Evolutionary conservation across 2,113 vertebrate species (phyloP), one percentile per base, ranked within the genome.

Genomic region (Lonchura striata): DNA sequence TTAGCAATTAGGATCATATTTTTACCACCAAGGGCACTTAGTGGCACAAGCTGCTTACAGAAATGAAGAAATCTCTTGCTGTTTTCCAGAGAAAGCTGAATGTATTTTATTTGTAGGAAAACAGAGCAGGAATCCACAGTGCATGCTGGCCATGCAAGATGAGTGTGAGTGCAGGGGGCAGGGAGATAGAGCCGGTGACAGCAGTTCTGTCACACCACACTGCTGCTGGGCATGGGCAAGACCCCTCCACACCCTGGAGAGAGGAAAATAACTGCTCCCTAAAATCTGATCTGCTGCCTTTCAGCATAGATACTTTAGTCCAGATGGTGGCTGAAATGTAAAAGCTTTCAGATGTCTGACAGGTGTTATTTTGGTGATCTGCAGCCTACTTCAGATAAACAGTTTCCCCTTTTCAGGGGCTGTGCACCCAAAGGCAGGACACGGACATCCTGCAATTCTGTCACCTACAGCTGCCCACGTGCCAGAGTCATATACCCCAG

Each of bases 181-280:
- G 35, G 53, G 21, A 52, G 37, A 27, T 16, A 53, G 33, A 60
- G 53, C 31, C 0, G 0, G 11, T 35, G 44, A 23, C 7, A 2
- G 35, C 24, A 75, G 61, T 31, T 22, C 46, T 61, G 47, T 23
- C 9, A 2, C 56, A 61, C 13, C 39, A n/a, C 52, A 50, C 15
- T 9, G 1, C 15, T 9, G 1, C 14, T 4, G 4, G 30, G 30
- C 33, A 42, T 0, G 6, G 41, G 13, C 25, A 56, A 49, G 25
- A 9, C 25, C 25, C 13, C 13, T 54, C 39, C 27, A 17, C 39
- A 50, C 31, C 46, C 60, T 2, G 2, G 13, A 64, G 35, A 47
- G 7, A 72, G 30, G 53, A 74, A 60, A 72, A 80, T 60, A 17
- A 24, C n/a, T 25, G 13, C 1, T 4, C n/a, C 53, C 25, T 80